Evolutionary conservation across 1,140 invertebrate genomes (phyloP), one percentile per base, ranked within the genome.

Genomic region (Cydia splendana): DNA sequence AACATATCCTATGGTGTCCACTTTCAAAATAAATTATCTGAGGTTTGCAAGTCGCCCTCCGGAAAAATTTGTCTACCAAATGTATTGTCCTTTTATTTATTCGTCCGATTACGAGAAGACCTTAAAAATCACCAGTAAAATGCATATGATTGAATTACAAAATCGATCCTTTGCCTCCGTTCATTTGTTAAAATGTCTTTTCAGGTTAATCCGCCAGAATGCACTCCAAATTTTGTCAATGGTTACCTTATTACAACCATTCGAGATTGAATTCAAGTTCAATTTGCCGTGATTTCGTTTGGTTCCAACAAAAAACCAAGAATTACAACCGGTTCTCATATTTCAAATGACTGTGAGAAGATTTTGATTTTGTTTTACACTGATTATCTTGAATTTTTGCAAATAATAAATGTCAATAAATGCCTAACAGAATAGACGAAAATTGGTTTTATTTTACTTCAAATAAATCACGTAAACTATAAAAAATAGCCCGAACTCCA

Each of bases 231-330:
- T 24, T 24, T 24, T 24, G 57, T 62, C 57, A 62, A 62, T 62
- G 57, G 57, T 20, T 7, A 62, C 57, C 57, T 24, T 62, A 62
- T 62, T 24, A 62, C 57, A 9, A 9, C 57, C 57, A 12, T 24
- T 62, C 0, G 6, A 10, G 57, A 2, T 4, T 1, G 7, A 9
- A 62, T 62, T 24, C 9, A 24, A 7, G 20, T 62, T 62, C 57
- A 62, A 62, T 62, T 62, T 62, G 57, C 57, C 57, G 57, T 62
- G 20, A 62, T 53, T 53, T 53, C 20, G 7, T 24, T 62, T 24
- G 20, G 57, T 62, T 62, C 24, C 10, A 62, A 20, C 20, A 62
- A 62, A 24, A 62, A 62, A 24, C 9, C 18, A 62, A 24, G 2
- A 24, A 62, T 62, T 7, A 0, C 3, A 24, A 62, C 45, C 45